Base-by-base conservation (phyloP, 2,113 vertebrate species). In the Catharus fuscescens region DNA sequence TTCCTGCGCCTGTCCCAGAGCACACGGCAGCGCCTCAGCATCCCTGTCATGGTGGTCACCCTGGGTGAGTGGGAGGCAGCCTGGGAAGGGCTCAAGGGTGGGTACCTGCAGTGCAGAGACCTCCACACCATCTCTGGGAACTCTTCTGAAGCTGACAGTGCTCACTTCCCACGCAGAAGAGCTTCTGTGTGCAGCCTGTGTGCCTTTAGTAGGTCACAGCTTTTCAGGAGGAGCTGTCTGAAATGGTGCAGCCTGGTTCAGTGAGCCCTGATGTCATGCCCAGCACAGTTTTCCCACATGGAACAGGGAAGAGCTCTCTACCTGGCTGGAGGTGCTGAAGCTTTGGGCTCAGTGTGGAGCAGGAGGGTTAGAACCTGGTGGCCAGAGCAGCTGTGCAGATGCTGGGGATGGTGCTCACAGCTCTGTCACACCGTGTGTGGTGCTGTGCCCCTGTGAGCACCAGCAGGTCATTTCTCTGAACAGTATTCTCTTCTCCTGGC, bases 11-110 rank as follows among this genome's bases (percentile, higher is more conserved):
- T 99, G 64, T 99, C 99, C 4, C 99, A 99, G 97, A 98, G 97
- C 98, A 99, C 99, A 0, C 97, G 99, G 10, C 99, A 99, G 96
- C 98, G 99, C 52, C 99, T 99, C 71, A 99, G 98, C 98, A 99
- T 99, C 96, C 99, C 99, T 0, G 99, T 99, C 88, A 99, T 99
- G 99, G 99, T 99, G 64, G 99, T 99, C 83, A 99, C 99, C 3
- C 97, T 99, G 84, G 99, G 99, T 99, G 94, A 99, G 98, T 95
- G 66, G 26, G 57, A 38, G 20, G 21, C 45, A n/a, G 24, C 54
- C 42, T 0, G 0, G 52, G 4, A 60, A 53, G 74, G 70, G 20
- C 20, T 36, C 26, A 15, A 26, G 62, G 83, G 2, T 53, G 84
- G 64, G 14, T 4, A 1, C 19, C 62, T 20, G 36, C 53, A 36